Evolutionary conservation across 2,888 invertebrate genomes (phyloP), one percentile per base, ranked within the genome.

Genomic region (Dasypolia templi): DNA sequence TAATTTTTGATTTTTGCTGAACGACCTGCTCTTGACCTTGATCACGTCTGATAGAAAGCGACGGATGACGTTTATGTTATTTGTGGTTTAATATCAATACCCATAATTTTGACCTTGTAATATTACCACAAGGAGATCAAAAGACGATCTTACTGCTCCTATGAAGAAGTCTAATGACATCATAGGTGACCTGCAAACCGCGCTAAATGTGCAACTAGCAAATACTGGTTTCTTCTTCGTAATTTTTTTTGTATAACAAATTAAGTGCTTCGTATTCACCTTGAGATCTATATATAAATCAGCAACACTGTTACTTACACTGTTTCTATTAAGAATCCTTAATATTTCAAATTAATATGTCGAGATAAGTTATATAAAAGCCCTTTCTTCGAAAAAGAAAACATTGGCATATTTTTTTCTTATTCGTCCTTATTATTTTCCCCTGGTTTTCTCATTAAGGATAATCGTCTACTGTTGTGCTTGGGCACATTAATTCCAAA

Each of bases 371-470:
- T 42, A 42, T 46, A 53, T 19, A n/a, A 44, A 55, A 56, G 26
- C n/a, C 6, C 19, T 39, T 55, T 56, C 29, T 22, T 39, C 49
- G 59, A 49, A n/a, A 70, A 55, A 72, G 12, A 66, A 69, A 66
- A 80, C 39, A 70, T 29, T 26, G n/a, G n/a, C 11, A 49, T 61
- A 56, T 77, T 75, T 62, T 78, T 74, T 67, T 74, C 46, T 81
- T 53, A 55, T 62, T 22, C 26, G 65, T 46, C 39, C 56, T 75
- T 80, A 80, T 84, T 79, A 84, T 83, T 88, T 86, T 69, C 75
- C 64, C 64, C 77, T 75, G 72, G 72, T 71, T 82, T 87, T 84
- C 81, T 89, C 84, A 87, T 89, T 89, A 88, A 65, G 73, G 84
- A 87, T 89, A 89, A 88, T 79, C 49, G 77, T 78, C 64, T 75